Base-by-base conservation (phyloP, 2,888 invertebrate species). In the Drosophila neonasuta region DNA sequence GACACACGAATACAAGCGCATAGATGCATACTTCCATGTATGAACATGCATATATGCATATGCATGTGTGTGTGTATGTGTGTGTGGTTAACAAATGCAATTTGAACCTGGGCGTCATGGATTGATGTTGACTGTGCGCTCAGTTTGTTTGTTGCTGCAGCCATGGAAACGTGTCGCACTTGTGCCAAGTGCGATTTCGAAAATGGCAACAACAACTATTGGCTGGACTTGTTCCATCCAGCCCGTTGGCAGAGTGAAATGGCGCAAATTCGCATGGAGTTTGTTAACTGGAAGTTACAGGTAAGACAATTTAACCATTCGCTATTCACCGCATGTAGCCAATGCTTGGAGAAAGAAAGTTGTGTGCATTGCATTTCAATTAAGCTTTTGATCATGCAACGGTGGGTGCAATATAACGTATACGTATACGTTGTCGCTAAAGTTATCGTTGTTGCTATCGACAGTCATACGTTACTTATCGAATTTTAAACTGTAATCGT, bases 111-210 rank as follows among this genome's bases (percentile, higher is more conserved):
- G 56, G n/a, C 52, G 51, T 36, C 51, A 32, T 36, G 44, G 60
- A 64, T 77, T 74, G 51, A 73, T 77, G 78, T 77, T 68, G 68
- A 66, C 58, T 32, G 54, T 34, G 5, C 36, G 36, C 11, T 62
- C 62, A 77, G 74, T 77, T 72, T 66, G 67, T 77, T 77, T 56
- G 56, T 44, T 63, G 57, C 74, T 45, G 72, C 66, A 65, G 77
- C 67, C 73, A 89, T 89, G 90, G 89, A 89, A 82, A 89, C 90
- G 72, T 89, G 89, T 71, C 86, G 89, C 63, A 89, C 90, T 65
- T 89, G 89, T 88, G 89, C 89, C 49, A 87, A 86, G 67, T 88
- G 88, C 78, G 89, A 89, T 80, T 89, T 89, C 65, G 89, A 88
- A 77, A 84, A 86, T 82, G 83, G 82, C 66, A 83, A 70, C 63